Conservation (phyloP, 2,113 vertebrate genomes). For the Argyrosomus japonicus region DNA sequence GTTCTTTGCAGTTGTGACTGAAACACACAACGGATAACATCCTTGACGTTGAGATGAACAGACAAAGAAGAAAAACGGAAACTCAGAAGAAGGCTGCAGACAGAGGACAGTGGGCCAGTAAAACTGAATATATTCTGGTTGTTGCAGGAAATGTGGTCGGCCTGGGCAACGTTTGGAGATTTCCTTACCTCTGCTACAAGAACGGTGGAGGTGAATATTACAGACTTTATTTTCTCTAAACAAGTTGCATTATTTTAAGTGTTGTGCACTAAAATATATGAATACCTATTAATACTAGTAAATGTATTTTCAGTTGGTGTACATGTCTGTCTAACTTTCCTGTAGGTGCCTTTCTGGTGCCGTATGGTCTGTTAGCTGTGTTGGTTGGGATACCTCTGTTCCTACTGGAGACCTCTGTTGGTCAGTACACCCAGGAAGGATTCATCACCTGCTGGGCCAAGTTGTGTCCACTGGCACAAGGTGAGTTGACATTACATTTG, state of each 20-base stretch:
- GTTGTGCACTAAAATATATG: too few species aligned
- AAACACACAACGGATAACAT: neutral
- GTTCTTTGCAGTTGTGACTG: neutral
- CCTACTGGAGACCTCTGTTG: slow-evolving; percentile 45
- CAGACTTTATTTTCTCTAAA: neutral
- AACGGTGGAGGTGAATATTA: slow-evolving; percentile 45
- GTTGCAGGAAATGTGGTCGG: slow-evolving; percentile 40
- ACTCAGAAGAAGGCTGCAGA: neutral
- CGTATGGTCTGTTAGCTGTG: slow-evolving; percentile 47
- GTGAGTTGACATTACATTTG: slow-evolving; percentile 42
- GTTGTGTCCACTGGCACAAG: slow-evolving; percentile 69
- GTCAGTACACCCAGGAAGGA: slow-evolving; percentile 69
- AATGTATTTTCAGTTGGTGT: too few species aligned
- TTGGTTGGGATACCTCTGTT: slow-evolving; percentile 56
- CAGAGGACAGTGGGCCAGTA: slow-evolving; percentile 48
- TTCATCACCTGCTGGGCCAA: slow-evolving; percentile 55
- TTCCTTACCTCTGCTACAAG: slow-evolving; percentile 57
- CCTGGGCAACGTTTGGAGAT: slow-evolving; percentile 52
- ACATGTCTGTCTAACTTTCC: too few species aligned
- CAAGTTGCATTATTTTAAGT: neutral
- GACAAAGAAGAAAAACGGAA: neutral
- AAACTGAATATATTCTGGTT: slow-evolving; percentile 47
- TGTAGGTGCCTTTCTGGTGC: slow-evolving; percentile 54
- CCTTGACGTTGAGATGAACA: neutral
- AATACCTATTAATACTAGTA: too few species aligned